Percentiles rank a stretch among this genome's conserved stretches.
Evolutionary conservation across 2,888 invertebrate genomes (phyloP).

Genomic region (Sarcophaga rosellei): DNA sequence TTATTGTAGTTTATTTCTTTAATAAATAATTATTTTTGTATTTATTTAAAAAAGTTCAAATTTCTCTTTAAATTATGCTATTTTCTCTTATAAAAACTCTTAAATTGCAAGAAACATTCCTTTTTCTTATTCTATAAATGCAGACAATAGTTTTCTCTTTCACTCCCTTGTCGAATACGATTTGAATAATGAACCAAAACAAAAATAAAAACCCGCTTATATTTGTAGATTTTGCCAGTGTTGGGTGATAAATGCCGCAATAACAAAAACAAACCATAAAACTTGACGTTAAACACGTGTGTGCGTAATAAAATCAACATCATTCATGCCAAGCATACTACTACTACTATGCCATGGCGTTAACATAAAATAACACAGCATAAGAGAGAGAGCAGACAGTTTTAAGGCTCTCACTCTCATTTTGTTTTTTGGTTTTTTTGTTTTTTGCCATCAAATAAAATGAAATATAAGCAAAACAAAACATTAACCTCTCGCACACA

Average conservation of each 20-base stretch:
- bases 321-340: constrained; percentile 41
- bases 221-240: constrained; percentile 33
- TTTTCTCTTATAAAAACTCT: not conserved
- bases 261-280: constrained; percentile 77
- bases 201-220: constrained; percentile 37
- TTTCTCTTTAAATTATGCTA: not conserved
- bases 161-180: not conserved
- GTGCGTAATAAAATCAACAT: constrained; percentile 67
- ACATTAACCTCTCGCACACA: constrained; percentile 65
- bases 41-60: not conserved
- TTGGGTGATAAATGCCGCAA: constrained; percentile 62
- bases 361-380: not conserved
- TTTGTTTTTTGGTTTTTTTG: not conserved
- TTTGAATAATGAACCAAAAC: constrained; percentile 5
- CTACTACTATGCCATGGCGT: constrained; percentile 46
- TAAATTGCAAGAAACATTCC: not conserved
- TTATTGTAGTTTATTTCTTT: not conserved
- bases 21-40: not conserved
- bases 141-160: constrained; percentile 10
- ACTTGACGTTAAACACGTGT: constrained; percentile 76
- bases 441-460: constrained; percentile 55
- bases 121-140: not conserved
- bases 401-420: constrained; percentile 8
- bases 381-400: constrained; percentile 14
- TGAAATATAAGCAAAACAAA: constrained; percentile 78